Conservation (phyloP, 2,113 vertebrate genomes). For the Menura novaehollandiae region DNA sequence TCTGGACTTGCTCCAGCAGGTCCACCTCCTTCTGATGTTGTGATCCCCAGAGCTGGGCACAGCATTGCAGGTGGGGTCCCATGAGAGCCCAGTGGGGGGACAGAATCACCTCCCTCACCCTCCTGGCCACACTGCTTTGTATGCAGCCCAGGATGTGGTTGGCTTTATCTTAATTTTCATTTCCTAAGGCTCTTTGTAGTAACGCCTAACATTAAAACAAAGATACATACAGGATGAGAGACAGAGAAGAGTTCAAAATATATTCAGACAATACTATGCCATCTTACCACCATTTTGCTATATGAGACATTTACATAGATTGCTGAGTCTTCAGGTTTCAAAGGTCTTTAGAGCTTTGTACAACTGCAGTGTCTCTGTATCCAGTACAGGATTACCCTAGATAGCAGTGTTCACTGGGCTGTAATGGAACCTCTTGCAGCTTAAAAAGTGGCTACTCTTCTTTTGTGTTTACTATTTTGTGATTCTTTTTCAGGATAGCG, state of each 20-base stretch:
- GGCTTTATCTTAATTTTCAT: not conserved
- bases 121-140: not conserved
- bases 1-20: not conserved
- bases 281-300: not conserved
- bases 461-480: not conserved
- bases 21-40: not conserved
- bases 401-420: not conserved
- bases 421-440: not conserved
- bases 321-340: not conserved
- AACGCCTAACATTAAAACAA: not conserved
- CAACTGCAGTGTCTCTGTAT: not conserved
- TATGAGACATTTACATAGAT: not conserved
- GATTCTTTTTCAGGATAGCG: slow-evolving; percentile 81
- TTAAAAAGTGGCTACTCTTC: not conserved
- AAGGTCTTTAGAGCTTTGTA: not conserved
- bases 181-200: not conserved
- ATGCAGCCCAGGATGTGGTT: not conserved
- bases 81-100: not conserved
- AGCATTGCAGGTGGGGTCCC: not conserved
- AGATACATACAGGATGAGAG: not conserved
- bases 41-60: not conserved
- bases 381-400: not conserved
- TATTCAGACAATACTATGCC: not conserved
- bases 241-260: not conserved
- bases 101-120: not conserved